Evolutionary conservation across 2,888 invertebrate species (phyloP), one percentile per base, ranked within the genome.

Genomic region (Scelioninae gen. 1): DNA sequence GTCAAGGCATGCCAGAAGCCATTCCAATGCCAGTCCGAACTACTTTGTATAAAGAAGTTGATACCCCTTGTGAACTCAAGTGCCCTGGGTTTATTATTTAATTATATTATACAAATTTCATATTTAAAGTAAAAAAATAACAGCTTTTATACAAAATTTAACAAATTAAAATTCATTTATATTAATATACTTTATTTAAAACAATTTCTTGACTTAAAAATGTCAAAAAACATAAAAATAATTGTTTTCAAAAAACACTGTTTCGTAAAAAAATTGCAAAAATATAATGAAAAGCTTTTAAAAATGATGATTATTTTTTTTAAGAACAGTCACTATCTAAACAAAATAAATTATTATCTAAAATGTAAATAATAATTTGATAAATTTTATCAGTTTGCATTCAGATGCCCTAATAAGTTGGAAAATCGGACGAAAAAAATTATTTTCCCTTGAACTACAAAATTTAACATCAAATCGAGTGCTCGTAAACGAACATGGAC

Each of bases 401-500:
- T 90, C 92, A 4, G 94, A 95, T 80, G 89, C 93, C 38, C 95
- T 94, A 51, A 90, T 93, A 9, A 91, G 90, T 53, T 96, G 94
- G 95, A 94, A 93, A 87, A 92, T 94, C 5, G 94, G 94, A 1
- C 91, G 92, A 0, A 93, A 93, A 87, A 90, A 89, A 4, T 84
- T 95, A 11, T 92, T 93, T 51, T 93, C 95, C 0, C 90, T 93
- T 62, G 87, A 92, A 31, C 91, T 95, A 66, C 90, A 92, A 56
- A 87, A 90, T 6, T 92, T 92, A 86, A 94, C 94, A 13, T 90
- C 92, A 0, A 94, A 94, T 0, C 91, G 95, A 82, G 93, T 95
- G 76, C 93, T 91, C 69, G 91, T 96, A 47, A 94, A 94, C 88
- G 88, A 93, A 0, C 93, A 93, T 13, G 94, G 95, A 86, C 93